phyloP scores from a whole-genome alignment of 2,797 vertebrate species.

The Betta splendens region DNA sequence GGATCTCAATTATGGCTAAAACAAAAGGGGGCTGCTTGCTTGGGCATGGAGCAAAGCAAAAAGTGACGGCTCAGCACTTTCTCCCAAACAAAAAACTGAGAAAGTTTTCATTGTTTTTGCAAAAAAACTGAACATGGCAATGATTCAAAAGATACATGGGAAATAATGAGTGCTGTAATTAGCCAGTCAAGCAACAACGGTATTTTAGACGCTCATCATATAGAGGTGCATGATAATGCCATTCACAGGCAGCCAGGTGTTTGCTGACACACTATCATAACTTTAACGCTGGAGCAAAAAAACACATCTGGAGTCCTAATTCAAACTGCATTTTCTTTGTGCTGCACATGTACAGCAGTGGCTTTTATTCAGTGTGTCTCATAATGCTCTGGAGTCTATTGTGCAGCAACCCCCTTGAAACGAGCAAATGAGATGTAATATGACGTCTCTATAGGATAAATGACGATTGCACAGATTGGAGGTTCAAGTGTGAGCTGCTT shows the following conservation, averaged over 20 bases:
- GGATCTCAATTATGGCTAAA: conserved; percentile 88
- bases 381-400: conserved; percentile 8
- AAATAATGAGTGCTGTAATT: conserved; percentile 85
- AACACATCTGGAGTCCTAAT: conserved; percentile 22
- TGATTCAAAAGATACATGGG: conserved; percentile 86
- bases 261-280: conserved; percentile 35
- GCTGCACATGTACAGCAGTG: conserved; percentile 19
- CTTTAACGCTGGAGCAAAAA: conserved; percentile 17
- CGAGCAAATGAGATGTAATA: conserved; percentile 32
- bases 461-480: conserved; percentile 43
- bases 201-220: conserved; percentile 76
- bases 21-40: conserved; percentile 82
- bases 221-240: conserved; percentile 71
- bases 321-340: conserved; percentile 31
- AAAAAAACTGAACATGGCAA: conserved; percentile 86
- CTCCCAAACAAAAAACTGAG: conserved; percentile 79
- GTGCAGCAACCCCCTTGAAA: conserved; percentile 12
- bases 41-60: conserved; percentile 74
- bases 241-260: conserved; percentile 58
- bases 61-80: conserved; percentile 84
- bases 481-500: conserved; percentile 23
- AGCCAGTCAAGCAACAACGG: conserved; percentile 75
- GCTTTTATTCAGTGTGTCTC: conserved; percentile 15
- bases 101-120: conserved; percentile 85
- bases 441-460: conserved; percentile 20